phyloP scores from a whole-genome alignment of 1,140 invertebrate species.

The Aphelenchoides besseyi region DNA sequence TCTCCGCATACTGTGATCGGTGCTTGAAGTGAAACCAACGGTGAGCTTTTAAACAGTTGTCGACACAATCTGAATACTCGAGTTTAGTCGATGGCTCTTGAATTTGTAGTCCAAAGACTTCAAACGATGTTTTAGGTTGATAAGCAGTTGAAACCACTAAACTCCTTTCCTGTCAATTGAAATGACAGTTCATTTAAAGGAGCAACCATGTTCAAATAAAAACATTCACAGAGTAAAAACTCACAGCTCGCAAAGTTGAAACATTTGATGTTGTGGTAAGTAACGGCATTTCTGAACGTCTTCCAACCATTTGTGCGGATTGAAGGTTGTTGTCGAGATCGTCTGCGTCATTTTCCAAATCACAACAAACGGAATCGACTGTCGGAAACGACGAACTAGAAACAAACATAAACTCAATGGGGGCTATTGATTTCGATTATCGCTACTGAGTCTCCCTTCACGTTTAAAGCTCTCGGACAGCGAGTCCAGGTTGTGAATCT shows the following conservation, averaged over 20 bases:
- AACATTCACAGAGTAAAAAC: too few relatives aligned
- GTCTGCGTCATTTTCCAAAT: too few relatives aligned
- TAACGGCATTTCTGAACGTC: conserved; percentile 54
- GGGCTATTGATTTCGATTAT: too few relatives aligned
- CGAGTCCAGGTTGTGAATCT: too few relatives aligned
- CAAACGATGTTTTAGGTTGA: background rate
- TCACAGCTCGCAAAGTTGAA: conserved; percentile 54
- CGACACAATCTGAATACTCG: conserved; percentile 41
- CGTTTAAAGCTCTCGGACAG: too few relatives aligned
- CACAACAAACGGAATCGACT: background rate
- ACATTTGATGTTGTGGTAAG: conserved; percentile 57
- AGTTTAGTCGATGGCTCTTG: conserved; percentile 1
- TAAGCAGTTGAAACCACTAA: background rate
- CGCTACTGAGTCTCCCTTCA: too few relatives aligned
- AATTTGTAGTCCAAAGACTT: background rate
- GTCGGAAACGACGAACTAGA: background rate
- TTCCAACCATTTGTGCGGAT: conserved; percentile 50
- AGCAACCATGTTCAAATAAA: too few relatives aligned
- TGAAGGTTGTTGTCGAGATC: conserved; percentile 29
- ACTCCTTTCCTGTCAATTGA: background rate
- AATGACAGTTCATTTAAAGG: background rate
- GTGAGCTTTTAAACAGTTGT: conserved; percentile 37
- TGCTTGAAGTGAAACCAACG: conserved; percentile 48
- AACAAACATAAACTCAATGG: background rate
- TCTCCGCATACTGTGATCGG: conserved; percentile 60